A percentile compares a stretch with the other conserved stretches of the same genome.
These are phyloP conservation scores for Phyllotreta cruciferae DNA, from an alignment of 2,888 invertebrate genomes.

Conservation along the genomic window DNA sequence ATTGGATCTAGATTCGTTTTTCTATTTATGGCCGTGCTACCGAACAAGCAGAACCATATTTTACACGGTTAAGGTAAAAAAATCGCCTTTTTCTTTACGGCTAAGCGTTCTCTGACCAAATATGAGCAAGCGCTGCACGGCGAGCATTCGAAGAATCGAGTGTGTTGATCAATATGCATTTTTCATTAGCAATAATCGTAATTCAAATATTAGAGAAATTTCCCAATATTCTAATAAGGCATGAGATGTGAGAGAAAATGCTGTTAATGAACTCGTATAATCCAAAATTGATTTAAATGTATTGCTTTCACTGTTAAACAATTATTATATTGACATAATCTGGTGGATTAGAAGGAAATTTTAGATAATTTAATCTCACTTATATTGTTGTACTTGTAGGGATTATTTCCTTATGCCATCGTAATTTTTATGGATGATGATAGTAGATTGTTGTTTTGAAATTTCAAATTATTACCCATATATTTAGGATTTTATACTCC, in stretches of 20 bases:
- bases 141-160: not conserved
- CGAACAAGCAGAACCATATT: slow-evolving; percentile 32
- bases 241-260: not conserved
- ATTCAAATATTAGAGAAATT: not conserved
- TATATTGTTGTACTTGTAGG: too few species aligned
- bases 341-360: too few species aligned
- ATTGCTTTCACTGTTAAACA: too few species aligned
- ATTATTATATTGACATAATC: too few species aligned
- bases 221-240: not conserved
- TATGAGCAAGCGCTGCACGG: slow-evolving; percentile 10
- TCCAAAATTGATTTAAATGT: too few species aligned
- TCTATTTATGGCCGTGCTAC: slow-evolving; percentile 31
- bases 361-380: too few species aligned
- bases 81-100: slow-evolving; percentile 12
- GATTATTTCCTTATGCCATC: too few species aligned
- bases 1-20: slow-evolving; percentile 29
- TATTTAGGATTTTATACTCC: too few species aligned
- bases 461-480: too few species aligned
- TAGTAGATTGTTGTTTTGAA: too few species aligned
- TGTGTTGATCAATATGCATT: not conserved
- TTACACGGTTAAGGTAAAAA: slow-evolving; percentile 30
- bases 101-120: slow-evolving; percentile 22
- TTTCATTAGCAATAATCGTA: slow-evolving; percentile 5
- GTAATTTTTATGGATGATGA: too few species aligned
- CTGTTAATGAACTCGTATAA: not conserved